These are phyloP conservation scores for Toxostoma redivivum DNA, from an alignment of 2,113 vertebrate species.

Conservation along the genomic window DNA sequence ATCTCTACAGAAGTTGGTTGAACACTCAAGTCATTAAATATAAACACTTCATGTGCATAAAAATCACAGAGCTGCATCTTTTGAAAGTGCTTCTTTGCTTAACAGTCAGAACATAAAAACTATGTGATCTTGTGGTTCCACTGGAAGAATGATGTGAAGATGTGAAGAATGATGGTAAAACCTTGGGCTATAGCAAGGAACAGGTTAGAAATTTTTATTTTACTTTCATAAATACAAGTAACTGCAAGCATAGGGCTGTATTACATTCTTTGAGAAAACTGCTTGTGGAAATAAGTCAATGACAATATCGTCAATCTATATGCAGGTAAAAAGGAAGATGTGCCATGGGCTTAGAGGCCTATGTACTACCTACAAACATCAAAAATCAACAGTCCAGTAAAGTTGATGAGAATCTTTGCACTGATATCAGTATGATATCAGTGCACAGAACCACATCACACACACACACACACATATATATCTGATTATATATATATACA, in stretches of 20 bases:
- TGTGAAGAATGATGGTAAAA: too few species aligned
- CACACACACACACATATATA: too few species aligned
- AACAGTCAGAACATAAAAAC: neutral
- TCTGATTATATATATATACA: neutral
- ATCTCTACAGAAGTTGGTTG: neutral
- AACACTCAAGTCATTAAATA: neutral
- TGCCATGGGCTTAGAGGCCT: neutral
- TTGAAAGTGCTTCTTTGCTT: neutral
- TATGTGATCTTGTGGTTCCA: neutral
- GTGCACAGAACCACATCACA: neutral
- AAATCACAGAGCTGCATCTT: neutral
- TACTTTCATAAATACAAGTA: neutral
- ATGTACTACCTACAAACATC: neutral
- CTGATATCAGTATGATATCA: neutral
- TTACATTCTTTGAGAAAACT: neutral
- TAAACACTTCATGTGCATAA: neutral
- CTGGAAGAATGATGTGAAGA: neutral
- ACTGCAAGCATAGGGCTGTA: neutral
- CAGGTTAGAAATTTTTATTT: neutral
- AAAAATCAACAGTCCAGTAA: neutral
- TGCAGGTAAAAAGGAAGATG: neutral
- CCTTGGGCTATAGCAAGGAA: neutral
- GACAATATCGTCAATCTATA: neutral
- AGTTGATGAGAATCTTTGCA: neutral
- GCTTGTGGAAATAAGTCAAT: neutral